Base-by-base conservation (phyloP, 2,797 vertebrate species). In the Mormyrus hasselquistii region DNA sequence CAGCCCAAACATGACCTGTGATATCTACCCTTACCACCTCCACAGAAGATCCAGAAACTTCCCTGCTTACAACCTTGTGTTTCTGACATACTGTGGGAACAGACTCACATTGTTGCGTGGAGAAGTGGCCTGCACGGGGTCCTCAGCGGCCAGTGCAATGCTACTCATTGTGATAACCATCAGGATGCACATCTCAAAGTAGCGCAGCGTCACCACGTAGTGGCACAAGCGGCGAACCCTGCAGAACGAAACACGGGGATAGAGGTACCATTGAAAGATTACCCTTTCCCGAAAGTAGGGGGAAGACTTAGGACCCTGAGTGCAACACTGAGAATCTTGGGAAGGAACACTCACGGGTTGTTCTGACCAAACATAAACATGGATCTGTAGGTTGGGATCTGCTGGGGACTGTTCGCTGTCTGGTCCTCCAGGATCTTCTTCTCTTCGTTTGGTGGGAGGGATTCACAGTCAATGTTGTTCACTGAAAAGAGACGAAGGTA, bases 131-230 rank as follows among this genome's bases (percentile, higher is more conserved):
- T 96, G 95, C 49, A 99, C 98, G 0, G 98, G 98, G 88, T 99
- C 98, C 90, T 99, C 98, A 0, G 98, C 98, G 0, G 98, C 98
- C 93, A 99, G 95, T 2, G 98, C 97, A 0, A 99, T 98, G 95
- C 98, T 99, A 95, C 98, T 99, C 95, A 99, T 97, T 52, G 97
- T 97, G 0, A 99, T 99, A 90, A 99, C 98, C 29, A 97, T 93
- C 8, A 99, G 96, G 94, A 99, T 99, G 93, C 98, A 98, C 98
- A 98, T 98, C 93, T 99, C 98, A 0, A 99, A 99, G 93, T 99
- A 98, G 86, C 97, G 97, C 92, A 99, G 95, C 93, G 98, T 99
- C 92, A 99, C 98, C 0, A 99, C 96, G 91, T 98, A 99, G 92
- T 99, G 98, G 94, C 98, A 99, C 47, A 97, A 94, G 16, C 97